Base-by-base conservation (phyloP, 2,113 vertebrate genomes). In the Microtus ochrogaster region DNA sequence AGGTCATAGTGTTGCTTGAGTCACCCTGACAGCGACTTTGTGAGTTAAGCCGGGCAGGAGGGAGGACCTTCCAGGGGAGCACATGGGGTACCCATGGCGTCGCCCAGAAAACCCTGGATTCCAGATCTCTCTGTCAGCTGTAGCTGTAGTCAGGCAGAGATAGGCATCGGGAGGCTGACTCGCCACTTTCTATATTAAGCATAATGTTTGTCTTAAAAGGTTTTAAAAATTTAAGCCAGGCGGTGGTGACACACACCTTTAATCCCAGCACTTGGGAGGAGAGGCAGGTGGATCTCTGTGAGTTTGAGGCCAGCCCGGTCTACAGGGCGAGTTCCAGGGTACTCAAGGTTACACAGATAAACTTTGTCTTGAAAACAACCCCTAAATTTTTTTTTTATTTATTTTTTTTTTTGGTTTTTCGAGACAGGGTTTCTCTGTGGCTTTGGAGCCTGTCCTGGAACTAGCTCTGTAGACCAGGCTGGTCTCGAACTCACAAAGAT, bases 1-100 rank as follows among this genome's bases (percentile, higher is more conserved):
- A 4, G 89, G 41, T 49, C 28, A 65, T 58, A n/a, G 33, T 0
- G 0, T 70, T 21, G 6, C 7, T 1, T 4, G 6, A 30, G 13
- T 52, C 36, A 30, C 74, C 0, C 12, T 7, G 30, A n/a, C 87
- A 21, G 9, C 49, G 4, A 9, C 39, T 30, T 39, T 47, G 10
- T 30, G 9, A 17, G 58, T 72, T 21, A 44, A 44, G 81, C 47
- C 44, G 0, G 1, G 0, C 58, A 52, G 58, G 11, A 36, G 2
- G 33, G 73, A 10, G 17, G 58, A 1, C 55, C 47, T 14, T 33
- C 26, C 26, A 6, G 30, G 1, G 33, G 10, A 4, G 26, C 2
- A 0, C 2, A 30, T 7, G 26, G 41, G 47, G 44, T 47, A 47
- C 74, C n/a, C n/a, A n/a, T n/a, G n/a, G n/a, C n/a, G n/a, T n/a